Evolutionary conservation across 1,140 invertebrate species (phyloP), one percentile per base, ranked within the genome.

Genomic region (Drosophila nigrodunni): DNA sequence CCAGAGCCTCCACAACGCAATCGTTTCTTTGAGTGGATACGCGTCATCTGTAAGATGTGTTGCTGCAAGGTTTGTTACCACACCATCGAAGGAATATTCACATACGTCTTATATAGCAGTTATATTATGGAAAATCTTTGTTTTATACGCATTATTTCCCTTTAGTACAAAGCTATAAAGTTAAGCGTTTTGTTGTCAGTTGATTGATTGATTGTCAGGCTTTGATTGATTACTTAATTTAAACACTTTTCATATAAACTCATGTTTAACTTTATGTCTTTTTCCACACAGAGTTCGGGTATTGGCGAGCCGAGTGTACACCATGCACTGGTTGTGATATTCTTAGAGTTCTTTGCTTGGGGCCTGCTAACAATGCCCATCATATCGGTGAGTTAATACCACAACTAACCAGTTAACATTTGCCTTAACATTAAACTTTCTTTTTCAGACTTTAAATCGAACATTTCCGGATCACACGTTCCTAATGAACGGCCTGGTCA

Each of bases 311-410:
- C 98, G 59, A 98, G 97, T 91, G 96, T 99, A 43, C 98, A 98
- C 93, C 99, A 99, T 95, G 99, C 98, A 50, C 94, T 99, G 91
- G 96, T 99, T 82, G 98, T 99, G 80, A 99, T 99, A 93, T 99
- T 99, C 94, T 94, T 99, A 93, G 99, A 99, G 94, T 99, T 99
- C 94, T 99, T 99, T 94, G 97, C 98, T 65, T 99, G 99, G 98
- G 99, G 99, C 62, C 94, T 99, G 73, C 94, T 99, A 49, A 99
- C 98, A 44, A 98, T 98, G 94, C 99, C 99, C 52, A 97, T 99
- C 91, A 99, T 99, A 92, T 96, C 97, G 78, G 98, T 98, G 93
- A 95, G 95, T 94, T 15, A 9, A 21, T 5, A 21, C 9, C 35
- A 8, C 34, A 35, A 15, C 25, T 35, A 55, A 2, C 35, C 15